phyloP scores from a whole-genome alignment of 1,140 invertebrate genomes.

The Triops cancriformis region DNA sequence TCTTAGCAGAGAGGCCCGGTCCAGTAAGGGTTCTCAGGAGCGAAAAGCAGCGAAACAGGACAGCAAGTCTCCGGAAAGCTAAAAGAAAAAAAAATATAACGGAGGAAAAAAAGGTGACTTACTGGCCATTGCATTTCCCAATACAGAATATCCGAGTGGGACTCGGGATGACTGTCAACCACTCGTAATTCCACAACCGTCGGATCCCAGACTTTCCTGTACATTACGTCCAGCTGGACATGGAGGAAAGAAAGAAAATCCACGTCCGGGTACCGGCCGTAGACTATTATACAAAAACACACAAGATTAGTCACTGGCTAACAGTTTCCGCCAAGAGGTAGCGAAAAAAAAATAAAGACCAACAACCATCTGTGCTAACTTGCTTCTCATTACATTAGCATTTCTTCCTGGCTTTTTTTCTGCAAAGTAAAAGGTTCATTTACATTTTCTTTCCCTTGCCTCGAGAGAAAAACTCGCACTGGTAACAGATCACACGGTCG shows the following conservation, averaged over 20 bases:
- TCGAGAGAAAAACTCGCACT: too few species aligned
- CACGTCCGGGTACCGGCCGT: slow-evolving; percentile 68
- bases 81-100: slow-evolving; percentile 15
- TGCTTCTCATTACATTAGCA: too few species aligned
- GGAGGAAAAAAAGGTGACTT: slow-evolving; percentile 36
- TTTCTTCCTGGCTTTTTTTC: too few species aligned
- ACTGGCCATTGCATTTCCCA: slow-evolving; percentile 84
- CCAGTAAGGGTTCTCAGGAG: too few species aligned
- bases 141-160: slow-evolving; percentile 61
- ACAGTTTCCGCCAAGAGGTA: neutral
- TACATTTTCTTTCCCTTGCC: too few species aligned
- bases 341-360: too few species aligned
- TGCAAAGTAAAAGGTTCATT: too few species aligned
- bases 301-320: neutral
- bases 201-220: slow-evolving; percentile 67
- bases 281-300: slow-evolving; percentile 48
- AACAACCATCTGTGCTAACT: too few species aligned
- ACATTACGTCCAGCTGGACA: slow-evolving; percentile 68
- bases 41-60: too few species aligned
- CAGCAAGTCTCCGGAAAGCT: slow-evolving; percentile 14
- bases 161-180: slow-evolving; percentile 53
- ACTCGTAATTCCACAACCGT: slow-evolving; percentile 61
- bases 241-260: slow-evolving; percentile 67
- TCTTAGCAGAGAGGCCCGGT: too few species aligned
- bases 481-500: too few species aligned